Percentiles rank a stretch among this genome's conserved stretches.
phyloP scores from a whole-genome alignment of 2,797 vertebrate genomes.

The Lagocephalus sceleratus region DNA sequence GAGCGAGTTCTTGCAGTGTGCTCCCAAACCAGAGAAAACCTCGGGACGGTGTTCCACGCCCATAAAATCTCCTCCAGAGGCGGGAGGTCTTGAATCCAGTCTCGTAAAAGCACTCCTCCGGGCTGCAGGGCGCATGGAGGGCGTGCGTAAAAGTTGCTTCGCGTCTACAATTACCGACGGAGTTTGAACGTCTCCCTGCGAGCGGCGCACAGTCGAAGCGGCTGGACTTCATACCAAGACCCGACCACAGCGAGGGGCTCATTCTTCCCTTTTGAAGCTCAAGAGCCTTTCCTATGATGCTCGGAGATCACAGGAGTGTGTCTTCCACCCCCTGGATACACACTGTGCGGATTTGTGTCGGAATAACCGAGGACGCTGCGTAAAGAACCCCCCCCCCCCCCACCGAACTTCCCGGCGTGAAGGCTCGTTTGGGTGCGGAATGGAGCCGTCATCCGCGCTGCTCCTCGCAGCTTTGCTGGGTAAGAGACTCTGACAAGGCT shows the following conservation, averaged over 20 bases:
- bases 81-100: constrained; percentile 12
- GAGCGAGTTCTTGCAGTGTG: too few relatives aligned
- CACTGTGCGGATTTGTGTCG: constrained; percentile 33
- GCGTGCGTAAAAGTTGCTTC: constrained; percentile 27
- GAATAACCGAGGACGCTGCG: constrained; percentile 36
- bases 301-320: constrained; percentile 19
- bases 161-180: background rate
- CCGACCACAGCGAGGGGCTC: background rate
- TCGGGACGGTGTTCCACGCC: constrained; percentile 47
- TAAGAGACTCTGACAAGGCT: constrained; percentile 29
- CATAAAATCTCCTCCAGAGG: constrained; percentile 24
- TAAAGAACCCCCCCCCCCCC: constrained; percentile 23
- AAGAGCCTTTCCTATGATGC: constrained; percentile 33
- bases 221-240: background rate
- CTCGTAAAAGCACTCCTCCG: constrained; percentile 35
- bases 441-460: constrained; percentile 37
- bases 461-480: constrained; percentile 52
- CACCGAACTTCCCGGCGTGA: constrained; percentile 9
- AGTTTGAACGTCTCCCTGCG: too few relatives aligned
- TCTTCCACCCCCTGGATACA: constrained; percentile 37
- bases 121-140: constrained; percentile 34
- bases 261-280: background rate
- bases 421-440: constrained; percentile 20
- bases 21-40: constrained; percentile 7
- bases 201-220: too few relatives aligned